These are phyloP conservation scores for Drosophila falleni DNA, from an alignment of 2,888 invertebrate species.

Conservation along the genomic window DNA sequence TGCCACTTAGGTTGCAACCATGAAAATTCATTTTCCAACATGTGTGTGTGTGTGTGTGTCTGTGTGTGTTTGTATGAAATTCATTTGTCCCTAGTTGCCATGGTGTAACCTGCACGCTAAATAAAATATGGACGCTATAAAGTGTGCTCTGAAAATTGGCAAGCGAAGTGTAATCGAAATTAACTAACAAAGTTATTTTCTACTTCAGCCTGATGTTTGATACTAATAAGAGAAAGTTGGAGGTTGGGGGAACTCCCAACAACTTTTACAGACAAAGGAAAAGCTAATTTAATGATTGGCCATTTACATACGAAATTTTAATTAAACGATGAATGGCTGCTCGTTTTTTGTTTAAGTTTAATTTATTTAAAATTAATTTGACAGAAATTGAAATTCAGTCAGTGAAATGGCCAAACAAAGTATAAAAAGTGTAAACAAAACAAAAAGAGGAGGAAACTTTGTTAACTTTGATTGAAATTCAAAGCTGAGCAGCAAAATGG, in stretches of 20 bases:
- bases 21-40: slow-evolving; percentile 54
- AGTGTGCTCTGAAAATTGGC: not conserved
- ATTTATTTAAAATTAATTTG: slow-evolving; percentile 54
- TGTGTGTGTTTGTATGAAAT: slow-evolving; percentile 3
- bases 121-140: not conserved
- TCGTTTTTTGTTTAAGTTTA: slow-evolving; percentile 36
- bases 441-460: slow-evolving; percentile 30
- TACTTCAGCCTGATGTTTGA: not conserved
- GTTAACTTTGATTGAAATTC: slow-evolving; percentile 57
- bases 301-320: slow-evolving; percentile 21
- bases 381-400: slow-evolving; percentile 43
- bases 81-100: not conserved
- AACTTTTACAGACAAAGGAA: slow-evolving; percentile 20
- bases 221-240: slow-evolving; percentile 17
- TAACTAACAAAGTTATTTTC: not conserved
- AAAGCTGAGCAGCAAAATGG: slow-evolving; percentile 35
- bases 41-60: not conserved
- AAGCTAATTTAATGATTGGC: slow-evolving; percentile 40
- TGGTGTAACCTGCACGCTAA: not conserved
- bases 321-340: not conserved
- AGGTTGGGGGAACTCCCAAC: not conserved
- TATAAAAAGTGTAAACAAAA: slow-evolving; percentile 9
- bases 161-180: slow-evolving; percentile 5
- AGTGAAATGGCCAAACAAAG: slow-evolving; percentile 3
- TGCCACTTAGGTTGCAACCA: slow-evolving; percentile 50